Evolutionary conservation across 2,113 vertebrate species (phyloP).

Genomic region (Corythaeola cristata): DNA sequence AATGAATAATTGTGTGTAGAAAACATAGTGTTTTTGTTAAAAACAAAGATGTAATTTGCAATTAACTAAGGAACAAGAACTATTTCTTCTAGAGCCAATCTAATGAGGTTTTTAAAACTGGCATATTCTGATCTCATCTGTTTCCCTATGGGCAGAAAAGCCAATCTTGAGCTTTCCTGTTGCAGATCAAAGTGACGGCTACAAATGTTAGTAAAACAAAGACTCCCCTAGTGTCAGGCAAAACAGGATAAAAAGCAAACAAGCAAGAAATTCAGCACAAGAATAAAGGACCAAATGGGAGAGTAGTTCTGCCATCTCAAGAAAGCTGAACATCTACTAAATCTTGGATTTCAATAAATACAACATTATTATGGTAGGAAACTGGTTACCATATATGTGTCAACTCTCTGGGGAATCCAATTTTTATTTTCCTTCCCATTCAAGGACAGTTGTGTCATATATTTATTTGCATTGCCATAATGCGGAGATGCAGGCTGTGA

Average conservation of each 20-base stretch:
- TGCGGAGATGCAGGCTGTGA: conserved; percentile 28
- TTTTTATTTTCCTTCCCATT: conserved; percentile 35
- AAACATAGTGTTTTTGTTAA: not conserved
- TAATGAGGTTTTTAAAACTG: not conserved
- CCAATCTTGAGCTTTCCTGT: not conserved
- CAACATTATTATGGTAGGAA: not conserved
- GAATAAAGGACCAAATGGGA: not conserved
- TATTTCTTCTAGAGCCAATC: not conserved
- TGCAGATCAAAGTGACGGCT: conserved; percentile 24
- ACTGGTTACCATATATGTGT: not conserved
- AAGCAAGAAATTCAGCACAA: not conserved
- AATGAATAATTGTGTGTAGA: not conserved
- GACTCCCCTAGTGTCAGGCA: not conserved
- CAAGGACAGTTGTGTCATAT: conserved; percentile 34
- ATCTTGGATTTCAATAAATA: conserved; percentile 1
- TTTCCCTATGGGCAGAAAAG: conserved; percentile 13
- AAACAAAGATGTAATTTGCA: conserved; percentile 15
- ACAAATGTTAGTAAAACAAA: conserved; percentile 27
- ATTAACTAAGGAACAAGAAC: not conserved
- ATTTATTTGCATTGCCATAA: conserved; percentile 58
- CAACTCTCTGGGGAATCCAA: not conserved
- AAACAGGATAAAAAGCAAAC: conserved; percentile 29
- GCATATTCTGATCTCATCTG: conserved; percentile 25
- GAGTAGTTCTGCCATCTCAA: not conserved
- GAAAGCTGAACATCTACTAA: not conserved